Base-by-base conservation (phyloP, 2,888 invertebrate genomes). In the Rapana venosa region DNA sequence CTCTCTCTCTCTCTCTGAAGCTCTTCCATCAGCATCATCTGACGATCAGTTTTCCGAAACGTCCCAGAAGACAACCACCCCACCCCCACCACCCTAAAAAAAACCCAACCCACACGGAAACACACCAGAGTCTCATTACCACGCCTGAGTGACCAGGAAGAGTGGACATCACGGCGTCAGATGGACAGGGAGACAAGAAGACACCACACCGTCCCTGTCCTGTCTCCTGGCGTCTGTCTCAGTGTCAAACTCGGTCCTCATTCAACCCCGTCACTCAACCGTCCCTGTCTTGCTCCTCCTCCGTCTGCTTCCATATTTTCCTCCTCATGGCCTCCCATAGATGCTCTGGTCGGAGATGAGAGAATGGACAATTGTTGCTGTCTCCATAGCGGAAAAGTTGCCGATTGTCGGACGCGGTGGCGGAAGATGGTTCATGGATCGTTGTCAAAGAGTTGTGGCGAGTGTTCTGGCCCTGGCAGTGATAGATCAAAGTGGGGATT, bases 91-190 rank as follows among this genome's bases (percentile, higher is more conserved):
- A 5, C 47, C 47, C 2, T 5, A 2, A 47, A 47, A 47, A 47
- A 47, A 47, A 47, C 4, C 2, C 2, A 47, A 47, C 4, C 47
- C 47, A 47, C 47, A 47, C 47, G 47, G 8, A 47, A 26, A 77
- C 30, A 77, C 30, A 77, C 30, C 56, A 36, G 32, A 4, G 56
- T 61, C 56, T 56, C 47, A 47, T 83, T n/a, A 83, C 58, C 85
- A 85, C 85, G 58, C 85, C 30, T 85, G 58, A 85, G 4, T 58
- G 85, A 58, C n/a, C 20, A n/a, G 17, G 15, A 1, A 85, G 56
- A 85, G n/a, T 85, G 85, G 85, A 58, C 85, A 47, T 2, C 47
- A 85, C 26, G 85, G 85, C 85, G 85, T 85, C 85, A 85, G 56
- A 30, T 5, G 47, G 83, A 47, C 74, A 74, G 26, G n/a, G 13